These are phyloP conservation scores for Chaitophorus viminalis DNA, from an alignment of 2,888 invertebrate species.

Conservation along the genomic window DNA sequence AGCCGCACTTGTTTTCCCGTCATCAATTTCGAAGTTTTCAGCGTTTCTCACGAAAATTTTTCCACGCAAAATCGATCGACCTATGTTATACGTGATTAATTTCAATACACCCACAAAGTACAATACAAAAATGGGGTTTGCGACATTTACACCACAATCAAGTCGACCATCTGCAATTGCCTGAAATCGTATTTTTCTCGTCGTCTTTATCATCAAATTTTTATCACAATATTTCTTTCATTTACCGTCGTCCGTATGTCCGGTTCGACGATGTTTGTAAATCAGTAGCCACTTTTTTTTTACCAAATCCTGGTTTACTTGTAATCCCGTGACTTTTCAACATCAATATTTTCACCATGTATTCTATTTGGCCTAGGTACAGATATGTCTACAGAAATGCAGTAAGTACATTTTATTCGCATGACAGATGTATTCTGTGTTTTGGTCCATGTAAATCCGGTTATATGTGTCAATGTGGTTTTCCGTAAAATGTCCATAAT, in stretches of 20 bases:
- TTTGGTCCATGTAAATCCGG: background rate
- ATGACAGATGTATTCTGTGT: background rate
- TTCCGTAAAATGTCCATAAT: background rate
- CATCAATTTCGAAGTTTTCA: background rate
- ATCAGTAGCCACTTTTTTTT: background rate
- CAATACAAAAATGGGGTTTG: too few relatives aligned
- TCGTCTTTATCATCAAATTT: constrained; percentile 5
- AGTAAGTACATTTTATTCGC: constrained; percentile 27
- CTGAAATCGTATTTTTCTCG: background rate
- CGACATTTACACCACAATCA: too few relatives aligned
- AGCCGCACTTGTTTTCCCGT: background rate
- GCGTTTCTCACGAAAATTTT: background rate
- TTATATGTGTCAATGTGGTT: background rate
- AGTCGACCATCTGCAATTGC: background rate
- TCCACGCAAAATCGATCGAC: background rate
- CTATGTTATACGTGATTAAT: background rate
- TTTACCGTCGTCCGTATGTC: background rate
- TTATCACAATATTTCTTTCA: constrained; percentile 1
- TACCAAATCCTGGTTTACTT: background rate
- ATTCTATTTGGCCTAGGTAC: constrained; percentile 43
- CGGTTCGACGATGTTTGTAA: constrained; percentile 30
- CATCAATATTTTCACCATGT: constrained; percentile 18
- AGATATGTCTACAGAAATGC: constrained; percentile 22
- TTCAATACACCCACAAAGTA: too few relatives aligned
- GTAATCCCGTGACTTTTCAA: background rate